A percentile compares a stretch with the other conserved stretches of the same genome.
These are phyloP conservation scores for Pseudonaja textilis DNA, from an alignment of 2,113 vertebrate genomes.

Conservation along the genomic window DNA sequence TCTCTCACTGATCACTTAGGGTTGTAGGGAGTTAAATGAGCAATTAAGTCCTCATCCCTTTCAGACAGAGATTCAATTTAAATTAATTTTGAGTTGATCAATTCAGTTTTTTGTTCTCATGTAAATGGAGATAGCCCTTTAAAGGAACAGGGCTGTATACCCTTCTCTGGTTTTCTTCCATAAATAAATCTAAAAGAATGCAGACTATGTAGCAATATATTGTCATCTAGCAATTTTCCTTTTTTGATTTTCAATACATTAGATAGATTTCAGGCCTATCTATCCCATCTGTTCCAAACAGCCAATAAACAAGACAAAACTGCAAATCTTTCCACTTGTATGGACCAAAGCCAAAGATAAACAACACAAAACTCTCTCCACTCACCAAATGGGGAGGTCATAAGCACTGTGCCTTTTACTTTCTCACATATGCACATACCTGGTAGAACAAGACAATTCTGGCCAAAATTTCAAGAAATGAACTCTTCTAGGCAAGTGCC, in stretches of 20 bases:
- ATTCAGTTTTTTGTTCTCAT: not conserved
- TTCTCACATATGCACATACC: not conserved
- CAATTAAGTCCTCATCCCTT: not conserved
- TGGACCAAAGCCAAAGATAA: slow-evolving; percentile 56
- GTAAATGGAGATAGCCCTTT: not conserved
- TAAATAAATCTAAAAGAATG: not conserved
- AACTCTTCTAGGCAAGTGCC: not conserved
- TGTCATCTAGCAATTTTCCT: not conserved
- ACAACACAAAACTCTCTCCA: slow-evolving; percentile 45
- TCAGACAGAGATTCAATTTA: not conserved
- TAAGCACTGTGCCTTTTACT: slow-evolving; percentile 13
- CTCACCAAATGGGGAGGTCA: slow-evolving; percentile 35
- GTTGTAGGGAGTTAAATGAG: not conserved
- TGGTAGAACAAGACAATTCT: not conserved
- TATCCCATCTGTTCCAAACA: slow-evolving; percentile 59
- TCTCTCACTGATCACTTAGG: not conserved
- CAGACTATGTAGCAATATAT: not conserved
- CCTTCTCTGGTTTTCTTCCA: not conserved
- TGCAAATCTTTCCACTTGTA: slow-evolving; percentile 55
- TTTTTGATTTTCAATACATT: not conserved
- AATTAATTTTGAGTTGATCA: not conserved
- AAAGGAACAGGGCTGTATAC: not conserved
- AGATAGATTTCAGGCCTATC: slow-evolving; percentile 47
- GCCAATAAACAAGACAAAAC: slow-evolving; percentile 60
- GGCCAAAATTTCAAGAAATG: not conserved